Conservation (phyloP, 1,140 invertebrate genomes). For the Drosophila nikananu region DNA sequence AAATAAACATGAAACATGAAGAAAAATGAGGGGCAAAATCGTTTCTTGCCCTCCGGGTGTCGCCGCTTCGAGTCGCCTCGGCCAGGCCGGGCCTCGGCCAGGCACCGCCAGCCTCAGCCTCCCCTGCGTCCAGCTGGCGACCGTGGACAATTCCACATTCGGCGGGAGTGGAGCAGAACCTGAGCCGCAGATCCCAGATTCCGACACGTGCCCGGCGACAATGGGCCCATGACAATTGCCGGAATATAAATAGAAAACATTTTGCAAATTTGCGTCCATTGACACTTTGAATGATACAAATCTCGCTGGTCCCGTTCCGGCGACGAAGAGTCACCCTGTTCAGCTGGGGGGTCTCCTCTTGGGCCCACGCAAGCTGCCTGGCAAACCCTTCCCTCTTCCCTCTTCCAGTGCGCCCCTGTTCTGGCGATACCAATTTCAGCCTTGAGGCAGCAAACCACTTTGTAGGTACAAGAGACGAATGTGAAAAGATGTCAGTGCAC, state of each 20-base stretch:
- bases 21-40: constrained; percentile 48
- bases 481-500: constrained; percentile 32
- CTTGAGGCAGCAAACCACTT: constrained; percentile 56
- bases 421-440: constrained; percentile 36
- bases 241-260: constrained; percentile 30
- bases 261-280: constrained; percentile 55
- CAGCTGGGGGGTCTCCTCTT: constrained; percentile 27
- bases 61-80: constrained; percentile 15
- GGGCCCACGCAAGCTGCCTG: constrained; percentile 24
- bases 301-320: constrained; percentile 25
- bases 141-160: constrained; percentile 26
- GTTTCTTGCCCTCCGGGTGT: constrained; percentile 44
- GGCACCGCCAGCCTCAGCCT: background rate
- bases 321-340: constrained; percentile 20
- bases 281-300: constrained; percentile 38
- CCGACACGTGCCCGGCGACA: constrained; percentile 43
- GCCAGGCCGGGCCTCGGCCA: background rate
- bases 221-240: constrained; percentile 35
- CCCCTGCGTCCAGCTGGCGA: background rate
- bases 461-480: constrained; percentile 51
- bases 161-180: constrained; percentile 38
- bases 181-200: constrained; percentile 39
- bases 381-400: background rate
- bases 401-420: background rate
- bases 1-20: constrained; percentile 57